These are phyloP conservation scores for Calvadosia cruxmelitensis DNA, from an alignment of 30 jellyfish, hydroid and myxozoan genomes.

Conservation along the genomic window DNA sequence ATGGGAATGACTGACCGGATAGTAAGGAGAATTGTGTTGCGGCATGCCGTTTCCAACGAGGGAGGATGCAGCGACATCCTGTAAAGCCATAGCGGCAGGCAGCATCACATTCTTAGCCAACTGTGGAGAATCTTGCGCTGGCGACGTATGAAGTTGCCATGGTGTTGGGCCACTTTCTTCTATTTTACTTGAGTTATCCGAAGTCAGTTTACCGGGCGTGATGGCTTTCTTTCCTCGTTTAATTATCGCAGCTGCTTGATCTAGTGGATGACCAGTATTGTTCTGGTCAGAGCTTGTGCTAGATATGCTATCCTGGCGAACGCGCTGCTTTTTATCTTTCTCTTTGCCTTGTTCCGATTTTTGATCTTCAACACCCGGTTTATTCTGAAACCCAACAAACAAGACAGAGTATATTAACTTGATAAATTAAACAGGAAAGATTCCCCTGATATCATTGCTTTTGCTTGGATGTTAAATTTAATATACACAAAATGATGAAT, in stretches of 20 bases:
- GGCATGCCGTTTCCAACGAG: background rate
- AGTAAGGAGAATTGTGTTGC: background rate
- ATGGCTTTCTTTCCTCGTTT: constrained; percentile 10
- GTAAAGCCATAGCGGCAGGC: background rate
- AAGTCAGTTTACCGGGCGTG: background rate
- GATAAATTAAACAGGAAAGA: too few species aligned
- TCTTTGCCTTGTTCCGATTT: too few species aligned
- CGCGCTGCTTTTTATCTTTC: constrained; percentile 7
- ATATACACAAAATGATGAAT: too few species aligned
- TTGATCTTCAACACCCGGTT: too few species aligned
- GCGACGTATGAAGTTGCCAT: background rate
- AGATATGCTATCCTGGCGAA: constrained; percentile 34
- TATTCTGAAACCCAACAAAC: too few species aligned
- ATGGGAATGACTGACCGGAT: background rate
- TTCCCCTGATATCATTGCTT: too few species aligned
- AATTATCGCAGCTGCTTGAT: background rate
- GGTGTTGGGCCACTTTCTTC: background rate
- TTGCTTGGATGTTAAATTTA: too few species aligned
- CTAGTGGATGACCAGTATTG: constrained; percentile 1
- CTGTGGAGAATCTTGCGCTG: background rate
- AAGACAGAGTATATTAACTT: too few species aligned
- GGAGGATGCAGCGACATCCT: background rate
- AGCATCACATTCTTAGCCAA: background rate
- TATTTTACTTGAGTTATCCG: background rate
- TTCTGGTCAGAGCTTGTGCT: constrained; percentile 12